A percentile compares a stretch with the other conserved stretches of the same genome.
Conservation (phyloP, 2,113 vertebrate genomes). For the Turdus rufiventris region DNA sequence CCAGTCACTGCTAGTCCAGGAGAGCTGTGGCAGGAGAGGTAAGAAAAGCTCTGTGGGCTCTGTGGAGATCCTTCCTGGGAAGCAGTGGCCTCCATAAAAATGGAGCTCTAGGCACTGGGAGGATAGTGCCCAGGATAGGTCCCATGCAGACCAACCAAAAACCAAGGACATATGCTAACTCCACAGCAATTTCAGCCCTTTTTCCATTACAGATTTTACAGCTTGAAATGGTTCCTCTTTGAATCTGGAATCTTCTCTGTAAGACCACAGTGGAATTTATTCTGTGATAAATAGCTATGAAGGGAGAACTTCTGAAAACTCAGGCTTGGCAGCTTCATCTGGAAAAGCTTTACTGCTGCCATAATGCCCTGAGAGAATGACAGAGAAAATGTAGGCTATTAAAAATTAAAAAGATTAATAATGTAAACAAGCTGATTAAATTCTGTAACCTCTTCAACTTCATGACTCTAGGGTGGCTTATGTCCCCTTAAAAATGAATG, state of each 20-base stretch:
- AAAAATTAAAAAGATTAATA: conserved; percentile 40
- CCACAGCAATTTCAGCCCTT: not conserved
- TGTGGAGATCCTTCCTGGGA: not conserved
- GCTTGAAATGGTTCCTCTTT: not conserved
- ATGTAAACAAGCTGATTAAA: conserved; percentile 47
- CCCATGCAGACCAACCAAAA: not conserved
- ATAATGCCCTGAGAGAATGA: conserved; percentile 14
- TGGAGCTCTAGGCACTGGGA: not conserved
- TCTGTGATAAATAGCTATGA: not conserved
- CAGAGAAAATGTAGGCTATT: not conserved
- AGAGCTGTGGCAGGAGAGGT: not conserved
- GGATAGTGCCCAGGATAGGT: not conserved
- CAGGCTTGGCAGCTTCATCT: not conserved
- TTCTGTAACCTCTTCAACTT: conserved; percentile 17
- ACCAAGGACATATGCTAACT: not conserved
- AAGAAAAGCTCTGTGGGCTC: not conserved
- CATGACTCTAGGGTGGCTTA: conserved; percentile 3
- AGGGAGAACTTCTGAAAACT: not conserved
- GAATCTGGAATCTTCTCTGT: not conserved
- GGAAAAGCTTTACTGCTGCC: conserved; percentile 7
- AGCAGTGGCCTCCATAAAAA: not conserved
- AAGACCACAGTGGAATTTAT: not conserved
- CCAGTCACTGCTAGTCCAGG: not conserved
- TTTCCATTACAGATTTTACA: not conserved
- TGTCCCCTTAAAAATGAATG: not conserved